These are phyloP conservation scores for Volucella zonaria DNA, from an alignment of 2,888 invertebrate species.

Conservation along the genomic window DNA sequence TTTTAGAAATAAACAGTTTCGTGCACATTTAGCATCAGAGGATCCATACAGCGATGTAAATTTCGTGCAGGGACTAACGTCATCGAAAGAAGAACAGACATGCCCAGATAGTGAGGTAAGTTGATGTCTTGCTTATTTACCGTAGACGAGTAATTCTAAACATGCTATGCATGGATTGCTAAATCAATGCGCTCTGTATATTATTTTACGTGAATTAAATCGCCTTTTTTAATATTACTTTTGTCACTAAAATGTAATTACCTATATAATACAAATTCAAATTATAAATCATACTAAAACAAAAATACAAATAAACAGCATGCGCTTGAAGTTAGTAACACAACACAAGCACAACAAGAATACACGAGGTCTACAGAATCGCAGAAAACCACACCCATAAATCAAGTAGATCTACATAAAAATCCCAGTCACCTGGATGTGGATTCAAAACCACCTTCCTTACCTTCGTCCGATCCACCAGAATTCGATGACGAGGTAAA, in stretches of 20 bases:
- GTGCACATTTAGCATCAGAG: slow-evolving; percentile 89
- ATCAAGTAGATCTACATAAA: slow-evolving; percentile 39
- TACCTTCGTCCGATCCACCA: slow-evolving; percentile 62
- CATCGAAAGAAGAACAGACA: slow-evolving; percentile 78
- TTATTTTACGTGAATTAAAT: slow-evolving; percentile 68
- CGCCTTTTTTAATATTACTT: slow-evolving; percentile 60
- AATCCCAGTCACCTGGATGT: slow-evolving; percentile 39
- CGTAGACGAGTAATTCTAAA: slow-evolving; percentile 7
- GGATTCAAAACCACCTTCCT: slow-evolving; percentile 51
- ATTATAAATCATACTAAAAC: slow-evolving; percentile 50
- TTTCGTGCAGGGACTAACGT: slow-evolving; percentile 80
- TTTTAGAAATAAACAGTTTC: slow-evolving; percentile 86
- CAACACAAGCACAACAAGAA: slow-evolving; percentile 78
- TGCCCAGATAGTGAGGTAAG: slow-evolving; percentile 82
- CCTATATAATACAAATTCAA: slow-evolving; percentile 25
- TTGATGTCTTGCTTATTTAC: neutral
- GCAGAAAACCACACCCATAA: slow-evolving; percentile 38
- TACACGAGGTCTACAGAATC: slow-evolving; percentile 69
- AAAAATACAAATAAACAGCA: slow-evolving; percentile 74
- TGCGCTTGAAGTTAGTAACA: slow-evolving; percentile 79
- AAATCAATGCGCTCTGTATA: slow-evolving; percentile 56
- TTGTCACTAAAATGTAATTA: slow-evolving; percentile 44
- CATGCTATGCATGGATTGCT: slow-evolving; percentile 34
- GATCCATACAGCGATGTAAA: slow-evolving; percentile 84
- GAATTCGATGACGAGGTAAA: slow-evolving; percentile 62